These are phyloP conservation scores for Heteronetta atricapilla DNA, from an alignment of 2,113 vertebrate genomes.

Conservation along the genomic window DNA sequence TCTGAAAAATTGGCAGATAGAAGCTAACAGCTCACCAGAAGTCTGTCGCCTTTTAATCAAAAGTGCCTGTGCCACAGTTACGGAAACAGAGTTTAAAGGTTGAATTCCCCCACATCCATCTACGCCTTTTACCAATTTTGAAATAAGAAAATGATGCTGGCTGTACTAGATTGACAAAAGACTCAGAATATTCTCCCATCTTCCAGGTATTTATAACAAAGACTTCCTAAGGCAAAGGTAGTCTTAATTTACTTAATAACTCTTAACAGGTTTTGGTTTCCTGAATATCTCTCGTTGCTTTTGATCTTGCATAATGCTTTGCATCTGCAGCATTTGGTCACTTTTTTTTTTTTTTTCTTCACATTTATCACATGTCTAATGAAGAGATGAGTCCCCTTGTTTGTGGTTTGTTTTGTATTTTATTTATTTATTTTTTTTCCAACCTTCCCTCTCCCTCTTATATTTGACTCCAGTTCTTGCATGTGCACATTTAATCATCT, in stretches of 20 bases:
- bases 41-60: not conserved
- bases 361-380: not conserved
- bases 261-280: not conserved
- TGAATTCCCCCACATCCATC: not conserved
- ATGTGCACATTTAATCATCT: not conserved
- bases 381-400: not conserved
- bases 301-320: not conserved
- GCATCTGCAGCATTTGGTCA: not conserved
- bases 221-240: fast-evolving
- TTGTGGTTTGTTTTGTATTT: not conserved
- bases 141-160: not conserved
- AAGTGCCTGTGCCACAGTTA: not conserved
- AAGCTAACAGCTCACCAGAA: not conserved
- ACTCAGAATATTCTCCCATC: not conserved
- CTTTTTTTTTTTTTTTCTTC: not conserved
- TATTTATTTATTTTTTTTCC: not conserved
- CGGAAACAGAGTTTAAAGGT: not conserved
- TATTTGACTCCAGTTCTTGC: not conserved
- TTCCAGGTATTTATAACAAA: not conserved
- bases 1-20: not conserved
- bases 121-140: not conserved
- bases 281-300: not conserved
- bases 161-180: not conserved
- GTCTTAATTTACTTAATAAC: not conserved
- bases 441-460: not conserved